These are phyloP conservation scores for Nothocercus julius DNA, from an alignment of 2,113 vertebrate genomes.

Conservation along the genomic window DNA sequence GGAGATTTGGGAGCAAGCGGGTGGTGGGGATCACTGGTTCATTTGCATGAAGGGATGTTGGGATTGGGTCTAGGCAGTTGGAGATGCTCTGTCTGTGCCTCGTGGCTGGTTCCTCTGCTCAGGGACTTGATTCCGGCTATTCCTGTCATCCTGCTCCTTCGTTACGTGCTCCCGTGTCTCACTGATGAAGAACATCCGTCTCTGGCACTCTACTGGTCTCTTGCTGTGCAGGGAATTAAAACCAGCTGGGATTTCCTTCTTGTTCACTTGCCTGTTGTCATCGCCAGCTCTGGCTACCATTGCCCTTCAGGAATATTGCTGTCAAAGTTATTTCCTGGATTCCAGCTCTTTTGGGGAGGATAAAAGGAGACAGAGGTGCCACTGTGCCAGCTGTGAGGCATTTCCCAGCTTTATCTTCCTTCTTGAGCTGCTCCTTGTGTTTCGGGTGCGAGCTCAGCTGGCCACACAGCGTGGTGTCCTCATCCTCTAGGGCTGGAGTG, in stretches of 20 bases:
- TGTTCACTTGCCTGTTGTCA: not conserved
- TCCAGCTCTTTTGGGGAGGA: not conserved
- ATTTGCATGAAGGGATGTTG: conserved; percentile 29
- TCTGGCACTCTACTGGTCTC: not conserved
- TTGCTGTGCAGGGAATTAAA: rapidly evolving
- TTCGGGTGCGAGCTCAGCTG: too few relatives aligned
- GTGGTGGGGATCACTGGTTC: conserved; percentile 61
- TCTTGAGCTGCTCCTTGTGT: not conserved
- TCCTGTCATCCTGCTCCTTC: not conserved
- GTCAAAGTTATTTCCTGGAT: not conserved
- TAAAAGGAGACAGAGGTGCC: not conserved
- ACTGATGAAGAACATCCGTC: not conserved
- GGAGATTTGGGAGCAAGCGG: conserved; percentile 87
- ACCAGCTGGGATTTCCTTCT: not conserved
- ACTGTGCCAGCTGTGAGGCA: not conserved
- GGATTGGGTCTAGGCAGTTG: not conserved
- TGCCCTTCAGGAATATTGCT: not conserved
- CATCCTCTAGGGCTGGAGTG: too few relatives aligned
- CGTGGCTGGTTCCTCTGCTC: not conserved
- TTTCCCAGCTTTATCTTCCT: not conserved
- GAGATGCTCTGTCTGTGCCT: not conserved
- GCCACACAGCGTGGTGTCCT: not conserved
- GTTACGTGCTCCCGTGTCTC: rapidly evolving
- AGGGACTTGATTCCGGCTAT: not conserved
- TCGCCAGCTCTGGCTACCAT: not conserved